Evolutionary conservation across 1,140 invertebrate species (phyloP), one percentile per base, ranked within the genome.

Genomic region (Papilio machaon): DNA sequence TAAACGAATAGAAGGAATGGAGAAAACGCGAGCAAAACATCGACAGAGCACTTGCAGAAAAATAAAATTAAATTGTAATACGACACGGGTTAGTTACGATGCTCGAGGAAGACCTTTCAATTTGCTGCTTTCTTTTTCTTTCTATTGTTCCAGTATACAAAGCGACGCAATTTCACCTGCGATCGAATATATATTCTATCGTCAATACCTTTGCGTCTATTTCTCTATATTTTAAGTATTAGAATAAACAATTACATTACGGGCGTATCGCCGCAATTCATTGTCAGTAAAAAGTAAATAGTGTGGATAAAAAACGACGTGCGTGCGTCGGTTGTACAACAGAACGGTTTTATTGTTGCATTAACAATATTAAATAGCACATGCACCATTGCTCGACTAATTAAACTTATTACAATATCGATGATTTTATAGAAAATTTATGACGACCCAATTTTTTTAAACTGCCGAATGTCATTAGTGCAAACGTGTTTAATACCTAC

Each of bases 21-120:
- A 38, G 9, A 30, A 13, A 17, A 73, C 11, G 19, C 74, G 49
- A 13, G 7, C 19, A 75, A 60, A 43, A 35, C 54, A 52, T 52
- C 17, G 54, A 23, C 75, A 49, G 17, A 64, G 10, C 30, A 15
- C 54, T 78, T 0, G 30, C 35, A 78, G 15, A 60, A 60, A 30
- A 79, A 79, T 67, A 46, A 64, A 46, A 79, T 46, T 64, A 79
- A 79, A 79, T 79, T 79, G 58, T 67, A 79, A 47, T 67, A 46
- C 23, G 58, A 38, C 54, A 60, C 58, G 77, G 43, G 77, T 79
- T 67, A 79, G 77, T 79, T 79, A 67, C 77, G 54, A 67, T 80
- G 75, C 84, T 85, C 76, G 74, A 77, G 77, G 67, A 75, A 67
- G 81, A 80, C 84, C 82, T 87, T 83, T 85, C 85, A 83, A 73